Percentiles rank a stretch among this genome's conserved stretches.
Conservation (phyloP, 2,797 vertebrate species). For the Erethizon dorsatum region DNA sequence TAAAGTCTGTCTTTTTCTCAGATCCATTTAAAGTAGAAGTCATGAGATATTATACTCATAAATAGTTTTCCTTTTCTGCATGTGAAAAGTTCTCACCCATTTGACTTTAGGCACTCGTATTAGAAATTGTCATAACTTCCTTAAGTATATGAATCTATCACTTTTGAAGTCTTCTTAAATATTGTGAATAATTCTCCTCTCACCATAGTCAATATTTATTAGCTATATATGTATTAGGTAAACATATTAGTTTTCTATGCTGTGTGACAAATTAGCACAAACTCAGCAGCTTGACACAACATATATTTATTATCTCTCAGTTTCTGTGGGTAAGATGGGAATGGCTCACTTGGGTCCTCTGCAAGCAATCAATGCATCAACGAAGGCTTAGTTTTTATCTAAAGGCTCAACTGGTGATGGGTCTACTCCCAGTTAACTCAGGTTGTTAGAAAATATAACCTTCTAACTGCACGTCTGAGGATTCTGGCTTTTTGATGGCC, state of each 20-base stretch:
- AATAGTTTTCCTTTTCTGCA: background rate
- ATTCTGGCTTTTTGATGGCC: background rate
- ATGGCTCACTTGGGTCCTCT: background rate
- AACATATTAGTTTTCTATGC: background rate
- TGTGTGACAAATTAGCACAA: background rate
- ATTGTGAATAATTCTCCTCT: background rate
- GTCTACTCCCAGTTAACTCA: background rate
- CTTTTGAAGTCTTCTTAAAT: background rate
- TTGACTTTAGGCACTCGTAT: background rate
- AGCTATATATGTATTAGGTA: background rate
- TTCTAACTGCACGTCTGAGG: background rate
- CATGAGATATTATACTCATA: background rate
- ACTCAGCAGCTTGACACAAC: background rate
- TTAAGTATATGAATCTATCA: background rate
- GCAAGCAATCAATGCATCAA: background rate
- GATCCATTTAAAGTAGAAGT: background rate
- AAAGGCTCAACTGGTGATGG: background rate
- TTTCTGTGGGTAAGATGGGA: background rate
- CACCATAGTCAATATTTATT: background rate
- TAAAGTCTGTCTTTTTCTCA: background rate
- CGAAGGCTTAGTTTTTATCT: background rate
- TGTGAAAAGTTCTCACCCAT: background rate
- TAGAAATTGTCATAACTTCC: slow-evolving; percentile 2
- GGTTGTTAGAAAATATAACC: background rate
- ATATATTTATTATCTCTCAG: background rate